A percentile compares a stretch with the other conserved stretches of the same genome.
phyloP scores from a whole-genome alignment of 2,113 vertebrate genomes.

The Microtus ochrogaster region DNA sequence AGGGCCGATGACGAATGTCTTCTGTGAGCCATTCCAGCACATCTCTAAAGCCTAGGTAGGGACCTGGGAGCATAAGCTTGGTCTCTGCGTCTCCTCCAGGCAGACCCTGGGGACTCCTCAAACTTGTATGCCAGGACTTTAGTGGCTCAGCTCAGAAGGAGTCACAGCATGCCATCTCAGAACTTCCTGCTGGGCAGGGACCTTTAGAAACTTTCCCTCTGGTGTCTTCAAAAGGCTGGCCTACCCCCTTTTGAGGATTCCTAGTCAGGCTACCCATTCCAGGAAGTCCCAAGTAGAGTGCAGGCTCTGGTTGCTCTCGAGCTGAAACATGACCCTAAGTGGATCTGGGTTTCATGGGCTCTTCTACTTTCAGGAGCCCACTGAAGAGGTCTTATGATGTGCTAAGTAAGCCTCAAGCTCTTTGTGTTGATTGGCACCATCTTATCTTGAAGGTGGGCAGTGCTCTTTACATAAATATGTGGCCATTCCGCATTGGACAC shows the following conservation, averaged over 20 bases:
- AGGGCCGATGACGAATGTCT: accelerated
- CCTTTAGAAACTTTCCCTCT: neutral
- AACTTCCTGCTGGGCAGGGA: neutral
- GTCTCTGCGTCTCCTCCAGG: neutral
- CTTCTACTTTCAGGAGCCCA: neutral
- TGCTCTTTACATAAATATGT: neutral
- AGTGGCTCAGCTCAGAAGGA: neutral
- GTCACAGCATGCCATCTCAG: accelerated
- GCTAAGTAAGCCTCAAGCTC: accelerated
- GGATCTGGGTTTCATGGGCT: accelerated
- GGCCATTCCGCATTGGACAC: too few species aligned
- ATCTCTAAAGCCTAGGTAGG: accelerated
- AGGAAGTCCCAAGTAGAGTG: neutral
- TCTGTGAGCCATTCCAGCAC: accelerated
- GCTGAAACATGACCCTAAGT: accelerated
- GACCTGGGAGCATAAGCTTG: accelerated
- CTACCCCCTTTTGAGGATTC: neutral
- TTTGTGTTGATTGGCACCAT: too few species aligned
- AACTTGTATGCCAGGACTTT: accelerated
- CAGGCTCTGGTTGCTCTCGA: neutral
- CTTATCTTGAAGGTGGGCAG: neutral
- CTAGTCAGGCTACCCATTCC: too few species aligned
- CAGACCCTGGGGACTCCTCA: neutral
- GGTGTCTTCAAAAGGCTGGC: neutral
- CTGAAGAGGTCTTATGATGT: neutral